These are phyloP conservation scores for Probaryconus sp. DNA, from an alignment of 1,140 invertebrate genomes.

Conservation along the genomic window DNA sequence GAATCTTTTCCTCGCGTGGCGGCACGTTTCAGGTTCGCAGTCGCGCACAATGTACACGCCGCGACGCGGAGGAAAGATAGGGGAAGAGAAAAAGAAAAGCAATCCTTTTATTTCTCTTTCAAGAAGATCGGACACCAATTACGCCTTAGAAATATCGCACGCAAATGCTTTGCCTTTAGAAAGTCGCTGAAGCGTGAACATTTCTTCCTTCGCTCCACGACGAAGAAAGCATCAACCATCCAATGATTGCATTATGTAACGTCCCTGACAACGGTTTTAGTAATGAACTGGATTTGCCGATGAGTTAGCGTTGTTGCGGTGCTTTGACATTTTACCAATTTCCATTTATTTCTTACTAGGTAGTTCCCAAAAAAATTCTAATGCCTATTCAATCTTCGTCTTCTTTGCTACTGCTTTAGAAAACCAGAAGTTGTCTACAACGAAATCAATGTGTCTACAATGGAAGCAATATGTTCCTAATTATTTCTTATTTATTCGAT, in stretches of 20 bases:
- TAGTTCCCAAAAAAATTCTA: no score
- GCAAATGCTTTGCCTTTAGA: constrained; percentile 30
- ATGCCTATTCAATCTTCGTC: no score
- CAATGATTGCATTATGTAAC: constrained; percentile 19
- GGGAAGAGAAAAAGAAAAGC: constrained; percentile 33
- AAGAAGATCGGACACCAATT: constrained; percentile 42
- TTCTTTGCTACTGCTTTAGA: no score
- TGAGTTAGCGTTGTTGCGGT: not conserved
- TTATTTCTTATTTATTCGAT: no score
- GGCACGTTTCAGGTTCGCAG: constrained; percentile 40
- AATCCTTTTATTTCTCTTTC: constrained; percentile 22
- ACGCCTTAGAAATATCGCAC: constrained; percentile 39
- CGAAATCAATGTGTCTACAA: no score
- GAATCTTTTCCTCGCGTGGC: constrained; percentile 51
- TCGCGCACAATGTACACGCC: constrained; percentile 48
- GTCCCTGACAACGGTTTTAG: not conserved
- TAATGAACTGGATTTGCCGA: constrained; percentile 3
- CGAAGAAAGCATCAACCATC: constrained; percentile 16
- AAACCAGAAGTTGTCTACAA: no score
- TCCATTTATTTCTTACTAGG: no score
- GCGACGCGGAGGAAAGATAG: constrained; percentile 27
- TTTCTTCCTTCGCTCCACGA: constrained; percentile 4
- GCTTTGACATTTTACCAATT: no score
- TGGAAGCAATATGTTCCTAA: no score
- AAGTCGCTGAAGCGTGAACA: constrained; percentile 25